Base-by-base conservation (phyloP, 2,888 invertebrate genomes). In the Conomelus anceps region DNA sequence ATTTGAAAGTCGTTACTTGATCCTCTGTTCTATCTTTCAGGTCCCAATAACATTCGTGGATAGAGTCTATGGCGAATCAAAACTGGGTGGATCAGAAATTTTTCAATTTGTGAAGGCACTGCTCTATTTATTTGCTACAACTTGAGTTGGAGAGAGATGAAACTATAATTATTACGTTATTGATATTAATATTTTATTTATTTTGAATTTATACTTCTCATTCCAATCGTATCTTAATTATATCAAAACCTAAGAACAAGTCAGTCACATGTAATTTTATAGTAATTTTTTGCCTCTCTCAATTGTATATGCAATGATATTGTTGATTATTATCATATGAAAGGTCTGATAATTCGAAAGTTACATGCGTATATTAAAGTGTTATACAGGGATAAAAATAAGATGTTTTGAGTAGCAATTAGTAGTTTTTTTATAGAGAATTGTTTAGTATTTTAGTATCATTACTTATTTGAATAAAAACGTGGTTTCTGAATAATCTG, bases 11-110 rank as follows among this genome's bases (percentile, higher is more conserved):
- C n/a, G n/a, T n/a, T n/a, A n/a, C n/a, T 26, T 26, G 11, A 26
- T 26, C 26, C 11, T 26, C 6, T 26, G 11, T 26, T 26, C 11
- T 41, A 17, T 84, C 89, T 92, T 92, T 84, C 92, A 94, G 94
- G 94, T 99, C 22, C 99, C 99, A 0, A 99, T 99, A 90, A 97
- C 98, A 0, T 99, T 99, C 94, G 99, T 99, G 4, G 99, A 99
- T 93, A 95, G 99, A 89, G 97, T 99, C 89, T 99, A 99, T 93
- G 99, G 99, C 0, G 98, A 98, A 92, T 99, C 99, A 0, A 99
- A 99, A 93, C 94, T 99, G 4, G 99, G 99, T 22, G 98, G 98
- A 24, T 97, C 97, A 0, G 99, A 99, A 94, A 98, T 99, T 88
- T 92, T 98, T 63, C 98, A 98, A 92, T 99, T 99, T 94, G 96